Percentiles rank a stretch among this genome's conserved stretches.
These are phyloP conservation scores for Conistra vaccinii DNA, from an alignment of 2,888 invertebrate genomes.

Conservation along the genomic window DNA sequence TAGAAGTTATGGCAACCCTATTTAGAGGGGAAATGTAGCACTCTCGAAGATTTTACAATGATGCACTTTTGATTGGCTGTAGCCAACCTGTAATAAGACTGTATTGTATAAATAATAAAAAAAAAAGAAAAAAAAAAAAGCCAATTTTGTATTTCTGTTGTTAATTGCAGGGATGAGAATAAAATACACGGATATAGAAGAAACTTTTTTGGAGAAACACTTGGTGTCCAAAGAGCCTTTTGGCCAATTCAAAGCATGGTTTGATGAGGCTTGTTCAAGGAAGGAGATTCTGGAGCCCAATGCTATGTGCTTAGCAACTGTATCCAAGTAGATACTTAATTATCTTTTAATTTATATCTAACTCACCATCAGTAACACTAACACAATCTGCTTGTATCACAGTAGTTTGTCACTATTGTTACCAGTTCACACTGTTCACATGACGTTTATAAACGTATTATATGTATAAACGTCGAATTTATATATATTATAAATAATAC, in stretches of 20 bases:
- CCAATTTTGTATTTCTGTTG: conserved; percentile 31
- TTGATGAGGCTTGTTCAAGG: conserved; percentile 93
- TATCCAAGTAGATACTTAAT: conserved; percentile 92
- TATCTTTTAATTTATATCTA: conserved; percentile 40
- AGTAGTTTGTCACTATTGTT: too few relatives aligned
- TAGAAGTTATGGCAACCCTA: too few relatives aligned
- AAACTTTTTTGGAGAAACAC: conserved; percentile 94
- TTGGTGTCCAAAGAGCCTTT: conserved; percentile 96
- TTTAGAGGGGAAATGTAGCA: too few relatives aligned
- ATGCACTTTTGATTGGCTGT: not conserved
- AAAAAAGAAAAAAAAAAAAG: too few relatives aligned
- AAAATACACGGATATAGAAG: conserved; percentile 93
- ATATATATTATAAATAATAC: too few relatives aligned
- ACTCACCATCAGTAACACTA: not conserved
- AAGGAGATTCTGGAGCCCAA: conserved; percentile 96
- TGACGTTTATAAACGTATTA: too few relatives aligned
- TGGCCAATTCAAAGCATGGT: conserved; percentile 96
- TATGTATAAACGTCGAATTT: too few relatives aligned
- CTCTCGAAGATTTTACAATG: too few relatives aligned
- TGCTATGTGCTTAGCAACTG: conserved; percentile 97
- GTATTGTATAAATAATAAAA: too few relatives aligned
- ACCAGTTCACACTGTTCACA: too few relatives aligned
- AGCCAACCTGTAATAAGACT: too few relatives aligned
- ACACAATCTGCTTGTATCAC: conserved; percentile 6
- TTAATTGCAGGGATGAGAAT: conserved; percentile 92